Conservation (phyloP, 2,797 vertebrate species). For the Tympanoctomys barrerae region DNA sequence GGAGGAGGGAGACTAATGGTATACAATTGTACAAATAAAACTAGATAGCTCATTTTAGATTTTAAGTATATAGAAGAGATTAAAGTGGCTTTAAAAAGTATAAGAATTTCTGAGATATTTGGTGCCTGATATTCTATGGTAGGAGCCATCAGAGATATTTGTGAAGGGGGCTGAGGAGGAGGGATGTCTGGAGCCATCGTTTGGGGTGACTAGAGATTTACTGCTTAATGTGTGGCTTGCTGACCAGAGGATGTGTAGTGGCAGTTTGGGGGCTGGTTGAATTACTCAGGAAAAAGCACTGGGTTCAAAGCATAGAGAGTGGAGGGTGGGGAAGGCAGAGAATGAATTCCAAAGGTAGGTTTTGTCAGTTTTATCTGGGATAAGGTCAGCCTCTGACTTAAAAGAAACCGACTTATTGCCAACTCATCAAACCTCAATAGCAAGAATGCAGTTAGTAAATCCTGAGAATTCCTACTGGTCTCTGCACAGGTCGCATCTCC, state of each 20-base stretch:
- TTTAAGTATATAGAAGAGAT: background rate
- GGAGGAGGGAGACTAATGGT: background rate
- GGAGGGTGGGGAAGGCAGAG: background rate
- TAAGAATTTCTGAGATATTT: background rate
- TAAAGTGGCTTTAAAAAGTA: background rate
- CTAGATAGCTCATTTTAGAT: background rate
- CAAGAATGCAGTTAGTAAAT: background rate
- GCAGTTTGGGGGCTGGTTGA: background rate
- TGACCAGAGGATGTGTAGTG: background rate
- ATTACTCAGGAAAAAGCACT: background rate
- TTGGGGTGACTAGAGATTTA: background rate
- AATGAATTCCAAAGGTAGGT: background rate
- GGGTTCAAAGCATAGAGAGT: background rate
- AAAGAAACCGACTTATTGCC: background rate
- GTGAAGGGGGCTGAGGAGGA: background rate
- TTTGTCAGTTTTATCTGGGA: background rate
- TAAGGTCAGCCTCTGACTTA: background rate
- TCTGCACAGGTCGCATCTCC: background rate
- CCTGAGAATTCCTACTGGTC: background rate
- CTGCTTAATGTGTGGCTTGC: background rate
- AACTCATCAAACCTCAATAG: background rate
- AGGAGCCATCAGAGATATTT: background rate
- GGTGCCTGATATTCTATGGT: background rate
- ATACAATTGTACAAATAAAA: background rate
- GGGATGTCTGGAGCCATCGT: background rate